A percentile compares a stretch with the other conserved stretches of the same genome.
phyloP scores from a whole-genome alignment of 2,888 invertebrate genomes.

The Byasa hedistus region DNA sequence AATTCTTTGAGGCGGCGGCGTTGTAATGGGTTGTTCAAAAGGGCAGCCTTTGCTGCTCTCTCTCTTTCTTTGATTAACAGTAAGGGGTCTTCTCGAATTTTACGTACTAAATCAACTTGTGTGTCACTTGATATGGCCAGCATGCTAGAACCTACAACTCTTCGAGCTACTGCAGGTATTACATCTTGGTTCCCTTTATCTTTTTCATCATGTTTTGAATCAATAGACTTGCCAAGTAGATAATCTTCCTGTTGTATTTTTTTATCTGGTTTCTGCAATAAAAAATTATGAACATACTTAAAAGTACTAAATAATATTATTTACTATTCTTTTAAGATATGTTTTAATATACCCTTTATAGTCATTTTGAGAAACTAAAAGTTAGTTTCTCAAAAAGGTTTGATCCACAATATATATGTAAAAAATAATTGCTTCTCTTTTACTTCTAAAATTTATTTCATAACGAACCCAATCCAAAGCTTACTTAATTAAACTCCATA shows the following conservation, averaged over 20 bases:
- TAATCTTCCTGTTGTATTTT: conserved; percentile 91
- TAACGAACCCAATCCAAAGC: no score
- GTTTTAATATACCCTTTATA: no score
- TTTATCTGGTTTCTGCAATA: conserved; percentile 78
- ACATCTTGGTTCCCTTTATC: conserved; percentile 85
- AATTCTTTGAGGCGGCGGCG: conserved; percentile 91
- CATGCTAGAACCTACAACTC: conserved; percentile 72
- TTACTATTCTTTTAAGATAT: not conserved
- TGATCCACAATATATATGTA: no score
- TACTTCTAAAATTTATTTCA: no score
- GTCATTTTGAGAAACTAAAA: no score
- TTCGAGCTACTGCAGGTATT: conserved; percentile 82
- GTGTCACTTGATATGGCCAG: conserved; percentile 76
- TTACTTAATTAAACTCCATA: no score
- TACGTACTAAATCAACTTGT: conserved; percentile 92
- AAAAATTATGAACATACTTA: not conserved
- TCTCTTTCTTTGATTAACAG: conserved; percentile 93
- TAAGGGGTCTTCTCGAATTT: conserved; percentile 95
- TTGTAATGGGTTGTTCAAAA: conserved; percentile 95
- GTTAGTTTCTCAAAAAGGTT: no score
- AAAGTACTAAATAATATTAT: not conserved
- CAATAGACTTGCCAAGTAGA: conserved; percentile 89
- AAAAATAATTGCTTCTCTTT: no score
- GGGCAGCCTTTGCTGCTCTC: conserved; percentile 90
- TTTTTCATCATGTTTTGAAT: conserved; percentile 85